Conservation (phyloP, 2,113 vertebrate species). For the Aviceda subcristata region DNA sequence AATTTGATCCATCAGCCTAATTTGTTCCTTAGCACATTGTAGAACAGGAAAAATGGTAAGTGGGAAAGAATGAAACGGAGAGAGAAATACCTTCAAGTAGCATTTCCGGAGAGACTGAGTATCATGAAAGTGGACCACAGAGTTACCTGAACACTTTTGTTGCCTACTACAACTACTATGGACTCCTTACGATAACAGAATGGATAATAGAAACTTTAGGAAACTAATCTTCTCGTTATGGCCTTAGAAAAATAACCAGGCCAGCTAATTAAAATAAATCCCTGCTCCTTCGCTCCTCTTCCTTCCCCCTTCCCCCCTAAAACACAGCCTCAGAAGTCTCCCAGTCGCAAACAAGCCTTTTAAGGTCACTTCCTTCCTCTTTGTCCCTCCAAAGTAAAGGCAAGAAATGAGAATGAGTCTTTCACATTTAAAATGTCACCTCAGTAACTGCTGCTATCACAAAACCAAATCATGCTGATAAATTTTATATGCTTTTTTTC, state of each 20-base stretch:
- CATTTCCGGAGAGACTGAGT: background rate
- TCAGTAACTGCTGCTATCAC: background rate
- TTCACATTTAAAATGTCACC: background rate
- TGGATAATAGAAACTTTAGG: background rate
- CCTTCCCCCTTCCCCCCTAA: background rate
- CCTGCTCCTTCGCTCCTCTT: background rate
- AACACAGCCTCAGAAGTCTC: background rate
- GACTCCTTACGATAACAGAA: background rate
- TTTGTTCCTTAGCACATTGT: background rate
- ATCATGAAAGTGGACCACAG: background rate
- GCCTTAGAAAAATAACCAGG: background rate
- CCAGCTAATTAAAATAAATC: background rate
- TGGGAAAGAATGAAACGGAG: background rate
- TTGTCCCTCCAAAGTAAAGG: background rate
- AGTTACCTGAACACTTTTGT: background rate
- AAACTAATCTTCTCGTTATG: background rate
- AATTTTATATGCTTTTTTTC: background rate
- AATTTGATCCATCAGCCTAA: background rate
- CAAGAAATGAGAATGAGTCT: background rate
- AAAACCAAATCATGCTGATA: background rate
- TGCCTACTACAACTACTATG: background rate
- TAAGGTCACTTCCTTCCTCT: background rate
- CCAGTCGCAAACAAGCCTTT: background rate
- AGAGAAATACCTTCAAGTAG: background rate
- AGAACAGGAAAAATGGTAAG: background rate